Evolutionary conservation across 2,113 vertebrate species (phyloP).

Genomic region (Bos indicus): DNA sequence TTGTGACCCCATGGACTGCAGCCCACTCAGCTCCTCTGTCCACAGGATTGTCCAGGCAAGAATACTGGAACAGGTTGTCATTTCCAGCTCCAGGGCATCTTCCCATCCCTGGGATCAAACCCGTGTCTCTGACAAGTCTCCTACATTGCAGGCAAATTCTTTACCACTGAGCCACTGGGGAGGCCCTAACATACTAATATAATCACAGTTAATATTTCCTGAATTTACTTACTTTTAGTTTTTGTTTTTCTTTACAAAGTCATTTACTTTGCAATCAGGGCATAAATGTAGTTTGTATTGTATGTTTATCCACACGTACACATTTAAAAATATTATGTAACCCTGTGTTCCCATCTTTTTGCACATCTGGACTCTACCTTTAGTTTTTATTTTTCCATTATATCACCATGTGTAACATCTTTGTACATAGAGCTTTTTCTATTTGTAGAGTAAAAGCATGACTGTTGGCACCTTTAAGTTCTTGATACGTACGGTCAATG

Average conservation of each 20-base stretch:
- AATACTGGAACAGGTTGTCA: neutral
- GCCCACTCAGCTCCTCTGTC: neutral
- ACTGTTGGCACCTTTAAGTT: neutral
- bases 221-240: neutral
- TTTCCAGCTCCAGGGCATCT: neutral
- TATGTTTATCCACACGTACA: neutral
- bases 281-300: neutral
- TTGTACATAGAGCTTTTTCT: neutral
- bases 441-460: neutral
- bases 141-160: neutral
- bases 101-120: neutral
- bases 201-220: neutral
- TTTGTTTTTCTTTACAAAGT: neutral
- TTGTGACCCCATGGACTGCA: neutral
- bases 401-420: neutral
- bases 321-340: neutral
- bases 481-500: fast-evolving
- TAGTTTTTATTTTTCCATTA: neutral
- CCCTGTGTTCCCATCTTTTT: neutral
- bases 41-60: neutral
- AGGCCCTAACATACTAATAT: neutral
- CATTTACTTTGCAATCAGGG: neutral
- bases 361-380: neutral
- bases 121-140: neutral
- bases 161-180: neutral